Evolutionary conservation across 2,797 vertebrate species (phyloP), one percentile per base, ranked within the genome.

Genomic region (Pseudocheirus occidentalis): DNA sequence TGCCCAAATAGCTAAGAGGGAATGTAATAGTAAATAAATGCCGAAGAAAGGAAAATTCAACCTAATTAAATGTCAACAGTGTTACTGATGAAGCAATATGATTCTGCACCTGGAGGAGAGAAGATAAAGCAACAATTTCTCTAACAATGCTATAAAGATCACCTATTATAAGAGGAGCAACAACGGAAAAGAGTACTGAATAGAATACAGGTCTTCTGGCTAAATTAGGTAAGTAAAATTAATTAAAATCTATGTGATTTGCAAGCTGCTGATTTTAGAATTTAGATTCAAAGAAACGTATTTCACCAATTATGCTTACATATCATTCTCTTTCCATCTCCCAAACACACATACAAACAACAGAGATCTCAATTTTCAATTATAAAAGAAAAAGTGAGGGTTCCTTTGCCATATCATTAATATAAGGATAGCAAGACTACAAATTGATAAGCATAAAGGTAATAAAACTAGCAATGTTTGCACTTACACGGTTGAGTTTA

Each of bases 161-260:
- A 34, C 59, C 34, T 18, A 66, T 34, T 66, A 18, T 18, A 87
- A 46, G 9, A 87, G 40, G 7, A 81, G 3, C 73, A 81, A 81
- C n/a, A 81, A 81, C 46, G 7, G 40, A 81, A 81, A 81, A 27
- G 3, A 10, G 73, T 46, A 50, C 21, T 46, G 21, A 87, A 9
- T 4, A 55, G 4, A 27, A 4, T 12, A 0, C 5, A 0, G 0
- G 9, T 28, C 29, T 5, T 18, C 11, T 9, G 34, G 50, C 28
- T 34, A 28, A 2, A 4, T 10, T 6, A 11, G 31, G 87, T 5
- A 50, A 14, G 16, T 34, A 16, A n/a, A 56, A 54, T 29, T 21
- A 56, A 54, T 29, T 21, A 27, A 14, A 21, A 5, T 52, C 55
- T 34, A 11, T 28, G 55, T 46, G 53, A 56, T 13, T 24, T 50